Conservation (phyloP, 2,113 vertebrate genomes). For the Connochaetes taurinus region DNA sequence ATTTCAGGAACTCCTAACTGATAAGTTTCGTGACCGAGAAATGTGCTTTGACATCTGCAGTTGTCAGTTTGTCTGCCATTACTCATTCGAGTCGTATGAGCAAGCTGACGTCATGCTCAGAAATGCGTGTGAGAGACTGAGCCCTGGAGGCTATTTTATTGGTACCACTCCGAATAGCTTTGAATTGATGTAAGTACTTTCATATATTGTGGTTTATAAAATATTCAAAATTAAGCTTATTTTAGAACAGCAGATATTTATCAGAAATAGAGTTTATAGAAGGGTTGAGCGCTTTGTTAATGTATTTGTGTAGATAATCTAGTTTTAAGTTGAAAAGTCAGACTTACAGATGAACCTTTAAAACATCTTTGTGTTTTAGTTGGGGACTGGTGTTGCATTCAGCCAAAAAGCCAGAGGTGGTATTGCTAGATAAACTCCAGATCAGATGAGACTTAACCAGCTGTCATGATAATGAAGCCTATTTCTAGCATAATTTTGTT, state of each 20-base stretch:
- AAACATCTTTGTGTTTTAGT: background rate
- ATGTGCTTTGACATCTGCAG: conserved; percentile 92
- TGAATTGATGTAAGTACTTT: conserved; percentile 90
- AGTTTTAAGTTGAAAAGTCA: background rate
- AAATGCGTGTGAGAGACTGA: conserved; percentile 93
- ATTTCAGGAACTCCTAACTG: conserved; percentile 86
- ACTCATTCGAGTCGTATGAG: conserved; percentile 92
- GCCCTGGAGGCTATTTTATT: conserved; percentile 95
- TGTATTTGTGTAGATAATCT: background rate
- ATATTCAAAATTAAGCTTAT: background rate
- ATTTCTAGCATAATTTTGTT: background rate
- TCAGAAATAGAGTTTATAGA: background rate
- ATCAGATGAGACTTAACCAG: background rate
- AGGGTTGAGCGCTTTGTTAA: background rate
- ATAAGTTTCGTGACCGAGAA: conserved; percentile 84
- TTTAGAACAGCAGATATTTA: background rate
- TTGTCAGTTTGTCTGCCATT: conserved; percentile 98
- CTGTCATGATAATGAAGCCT: background rate
- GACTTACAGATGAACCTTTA: background rate
- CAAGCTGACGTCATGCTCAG: conserved; percentile 96
- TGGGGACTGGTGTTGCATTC: background rate
- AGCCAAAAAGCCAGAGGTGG: background rate
- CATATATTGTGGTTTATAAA: background rate
- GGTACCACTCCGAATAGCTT: conserved; percentile 97
- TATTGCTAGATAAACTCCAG: background rate